Evolutionary conservation across 2,888 invertebrate species (phyloP).

Genomic region (Volucella inflata): DNA sequence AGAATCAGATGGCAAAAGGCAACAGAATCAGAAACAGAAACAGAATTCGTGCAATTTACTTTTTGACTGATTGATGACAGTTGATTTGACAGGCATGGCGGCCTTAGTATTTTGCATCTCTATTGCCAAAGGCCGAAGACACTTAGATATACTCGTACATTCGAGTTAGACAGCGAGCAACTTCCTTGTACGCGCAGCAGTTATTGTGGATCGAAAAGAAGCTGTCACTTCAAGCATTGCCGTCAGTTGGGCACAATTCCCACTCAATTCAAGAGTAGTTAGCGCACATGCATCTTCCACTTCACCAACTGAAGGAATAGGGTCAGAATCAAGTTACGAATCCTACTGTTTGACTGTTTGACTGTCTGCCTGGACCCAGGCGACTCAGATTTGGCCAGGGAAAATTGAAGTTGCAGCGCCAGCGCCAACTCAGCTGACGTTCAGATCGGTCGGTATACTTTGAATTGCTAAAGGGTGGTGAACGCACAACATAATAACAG

Average conservation of each 20-base stretch:
- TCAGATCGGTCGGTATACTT: slow-evolving; percentile 14
- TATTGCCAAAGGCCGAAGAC: slow-evolving; percentile 15
- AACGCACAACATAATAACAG: too few species aligned
- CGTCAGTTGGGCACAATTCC: slow-evolving; percentile 43
- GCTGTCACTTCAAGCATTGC: slow-evolving; percentile 55
- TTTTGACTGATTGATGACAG: slow-evolving; percentile 74
- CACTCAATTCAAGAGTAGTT: slow-evolving; percentile 58
- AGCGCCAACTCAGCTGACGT: not conserved
- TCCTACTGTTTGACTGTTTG: slow-evolving; percentile 16
- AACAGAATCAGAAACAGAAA: not conserved
- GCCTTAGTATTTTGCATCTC: slow-evolving; percentile 34
- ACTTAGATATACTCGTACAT: slow-evolving; percentile 43
- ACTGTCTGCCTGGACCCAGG: too few species aligned
- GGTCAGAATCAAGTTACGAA: slow-evolving; percentile 62
- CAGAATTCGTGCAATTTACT: slow-evolving; percentile 45
- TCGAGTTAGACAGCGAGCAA: slow-evolving; percentile 46
- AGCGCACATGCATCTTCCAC: slow-evolving; percentile 59
- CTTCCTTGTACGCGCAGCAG: slow-evolving; percentile 68
- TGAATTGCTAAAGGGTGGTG: slow-evolving; percentile 18
- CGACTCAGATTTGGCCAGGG: slow-evolving; percentile 40
- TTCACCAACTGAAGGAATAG: slow-evolving; percentile 43
- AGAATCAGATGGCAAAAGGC: not conserved
- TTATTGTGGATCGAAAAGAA: slow-evolving; percentile 56
- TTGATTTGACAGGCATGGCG: slow-evolving; percentile 61
- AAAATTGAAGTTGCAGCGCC: not conserved